Percentiles rank a stretch among this genome's conserved stretches.
phyloP scores from a whole-genome alignment of 2,113 vertebrate genomes.

The Tenrec ecaudatus region DNA sequence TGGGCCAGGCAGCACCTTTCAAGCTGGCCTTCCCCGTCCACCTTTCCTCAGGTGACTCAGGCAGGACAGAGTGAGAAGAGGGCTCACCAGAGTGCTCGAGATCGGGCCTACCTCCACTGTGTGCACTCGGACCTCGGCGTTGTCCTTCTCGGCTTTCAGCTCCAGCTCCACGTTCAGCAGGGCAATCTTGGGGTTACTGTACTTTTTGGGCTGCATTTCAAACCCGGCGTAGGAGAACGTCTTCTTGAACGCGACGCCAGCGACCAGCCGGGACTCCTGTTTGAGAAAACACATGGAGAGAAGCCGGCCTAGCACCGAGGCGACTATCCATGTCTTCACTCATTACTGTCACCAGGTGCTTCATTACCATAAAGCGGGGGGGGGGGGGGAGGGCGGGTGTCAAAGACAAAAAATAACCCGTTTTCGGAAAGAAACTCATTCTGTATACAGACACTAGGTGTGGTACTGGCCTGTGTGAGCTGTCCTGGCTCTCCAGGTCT shows the following conservation, averaged over 20 bases:
- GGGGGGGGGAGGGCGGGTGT: too few species aligned
- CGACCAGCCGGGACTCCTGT: constrained; percentile 95
- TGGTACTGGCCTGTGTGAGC: neutral
- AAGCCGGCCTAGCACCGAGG: neutral
- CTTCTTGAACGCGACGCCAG: constrained; percentile 98
- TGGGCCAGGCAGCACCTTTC: neutral
- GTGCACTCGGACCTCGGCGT: constrained; percentile 95
- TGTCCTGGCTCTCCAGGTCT: neutral
- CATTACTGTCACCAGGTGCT: neutral
- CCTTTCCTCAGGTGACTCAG: neutral
- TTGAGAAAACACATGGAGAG: neutral
- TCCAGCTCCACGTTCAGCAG: constrained; percentile 97
- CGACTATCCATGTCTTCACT: too few species aligned
- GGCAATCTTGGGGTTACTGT: constrained; percentile 93
- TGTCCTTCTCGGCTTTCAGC: constrained; percentile 98
- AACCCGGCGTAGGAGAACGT: constrained; percentile 99
- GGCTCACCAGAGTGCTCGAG: too few species aligned
- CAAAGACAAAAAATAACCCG: neutral
- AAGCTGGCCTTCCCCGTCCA: neutral
- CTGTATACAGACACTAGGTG: neutral
- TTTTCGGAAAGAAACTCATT: constrained; percentile 11
- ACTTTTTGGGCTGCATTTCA: constrained; percentile 99
- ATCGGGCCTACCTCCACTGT: constrained; percentile 90
- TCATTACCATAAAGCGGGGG: neutral
- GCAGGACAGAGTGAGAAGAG: too few species aligned